Evolutionary conservation across 1,140 invertebrate genomes (phyloP).

Genomic region (Vanessa tameamea): DNA sequence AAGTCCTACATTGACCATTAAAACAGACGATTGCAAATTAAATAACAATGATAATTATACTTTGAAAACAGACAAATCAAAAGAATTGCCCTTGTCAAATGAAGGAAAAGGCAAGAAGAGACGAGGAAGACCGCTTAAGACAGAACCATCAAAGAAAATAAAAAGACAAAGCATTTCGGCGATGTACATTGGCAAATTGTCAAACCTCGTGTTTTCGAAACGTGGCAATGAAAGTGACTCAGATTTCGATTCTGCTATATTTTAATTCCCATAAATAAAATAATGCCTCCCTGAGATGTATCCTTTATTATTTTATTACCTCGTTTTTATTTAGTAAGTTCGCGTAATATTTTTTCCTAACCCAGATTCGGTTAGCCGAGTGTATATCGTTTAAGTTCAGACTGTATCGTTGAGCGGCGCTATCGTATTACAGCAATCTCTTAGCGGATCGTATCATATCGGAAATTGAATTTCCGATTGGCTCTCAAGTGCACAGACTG

Average conservation of each 20-base stretch:
- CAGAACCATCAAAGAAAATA: conserved; percentile 40
- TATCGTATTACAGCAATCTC: conserved; percentile 65
- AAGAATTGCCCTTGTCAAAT: background rate
- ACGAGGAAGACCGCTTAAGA: conserved; percentile 36
- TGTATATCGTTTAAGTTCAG: conserved; percentile 44
- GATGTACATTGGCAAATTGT: conserved; percentile 51
- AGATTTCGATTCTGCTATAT: conserved; percentile 9
- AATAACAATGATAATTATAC: background rate
- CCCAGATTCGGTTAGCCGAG: conserved; percentile 32
- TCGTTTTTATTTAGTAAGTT: background rate
- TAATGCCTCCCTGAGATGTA: background rate
- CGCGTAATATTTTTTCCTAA: conserved; percentile 16
- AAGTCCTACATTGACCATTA: background rate
- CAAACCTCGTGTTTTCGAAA: conserved; percentile 45
- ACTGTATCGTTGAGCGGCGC: conserved; percentile 37
- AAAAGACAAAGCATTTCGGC: conserved; percentile 29
- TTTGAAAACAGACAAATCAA: conserved; percentile 2
- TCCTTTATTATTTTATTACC: background rate
- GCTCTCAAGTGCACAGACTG: conserved; percentile 53
- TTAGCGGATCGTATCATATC: conserved; percentile 62
- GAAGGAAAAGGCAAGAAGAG: conserved; percentile 19
- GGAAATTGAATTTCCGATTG: conserved; percentile 72
- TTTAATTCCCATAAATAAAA: background rate
- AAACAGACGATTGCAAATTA: background rate
- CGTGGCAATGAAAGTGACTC: conserved; percentile 36